Percentiles rank a stretch among this genome's conserved stretches.
Conservation (phyloP, 2,113 vertebrate genomes). For the Melanerpes aurifrons region DNA sequence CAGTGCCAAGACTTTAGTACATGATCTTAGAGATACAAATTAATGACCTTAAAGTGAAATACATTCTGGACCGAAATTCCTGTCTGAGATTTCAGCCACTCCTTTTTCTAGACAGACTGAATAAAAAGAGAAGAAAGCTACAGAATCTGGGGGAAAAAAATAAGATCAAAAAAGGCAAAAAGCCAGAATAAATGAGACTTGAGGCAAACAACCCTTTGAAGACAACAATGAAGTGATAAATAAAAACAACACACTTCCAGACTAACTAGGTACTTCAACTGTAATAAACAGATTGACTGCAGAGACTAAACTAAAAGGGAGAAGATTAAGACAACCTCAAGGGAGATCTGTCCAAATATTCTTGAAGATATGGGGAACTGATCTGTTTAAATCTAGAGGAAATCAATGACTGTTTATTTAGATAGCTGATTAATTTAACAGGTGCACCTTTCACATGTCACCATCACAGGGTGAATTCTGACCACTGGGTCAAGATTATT, state of each 20-base stretch:
- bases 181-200: neutral
- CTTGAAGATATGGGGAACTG: neutral
- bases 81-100: neutral
- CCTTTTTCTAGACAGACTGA: neutral
- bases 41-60: neutral
- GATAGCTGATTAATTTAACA: neutral
- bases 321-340: neutral
- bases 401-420: neutral
- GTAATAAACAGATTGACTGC: neutral
- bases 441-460: neutral
- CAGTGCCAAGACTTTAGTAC: neutral
- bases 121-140: neutral
- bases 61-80: neutral
- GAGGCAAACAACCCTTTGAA: neutral
- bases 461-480: neutral
- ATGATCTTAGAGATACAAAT: neutral
- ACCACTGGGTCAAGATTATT: neutral
- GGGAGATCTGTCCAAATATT: neutral
- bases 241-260: neutral
- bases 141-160: neutral
- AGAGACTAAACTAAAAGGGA: neutral
- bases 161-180: too few relatives aligned
- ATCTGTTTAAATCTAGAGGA: neutral
- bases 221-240: conserved; percentile 27
- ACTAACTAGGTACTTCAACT: neutral